These are phyloP conservation scores for Eurytoma adleriae DNA, from an alignment of 2,888 invertebrate species.

Conservation along the genomic window DNA sequence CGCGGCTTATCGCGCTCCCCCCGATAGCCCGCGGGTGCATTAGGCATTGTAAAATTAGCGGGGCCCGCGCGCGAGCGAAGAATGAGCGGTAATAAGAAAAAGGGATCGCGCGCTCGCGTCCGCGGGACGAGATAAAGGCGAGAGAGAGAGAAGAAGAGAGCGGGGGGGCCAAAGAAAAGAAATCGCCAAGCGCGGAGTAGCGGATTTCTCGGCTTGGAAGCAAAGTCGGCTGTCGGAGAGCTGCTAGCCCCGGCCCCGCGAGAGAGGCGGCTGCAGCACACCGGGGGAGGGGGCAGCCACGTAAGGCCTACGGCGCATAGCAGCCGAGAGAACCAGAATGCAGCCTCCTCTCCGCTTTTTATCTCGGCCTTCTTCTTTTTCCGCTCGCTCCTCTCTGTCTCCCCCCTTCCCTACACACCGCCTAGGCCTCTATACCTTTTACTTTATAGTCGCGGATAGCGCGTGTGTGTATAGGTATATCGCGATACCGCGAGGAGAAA, in stretches of 20 bases:
- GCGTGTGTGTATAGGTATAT: too few species aligned
- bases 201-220: conserved; percentile 50
- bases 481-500: too few species aligned
- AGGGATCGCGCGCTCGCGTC: conserved; percentile 8
- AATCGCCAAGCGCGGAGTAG: conserved; percentile 40
- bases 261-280: background rate
- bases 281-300: conserved; percentile 55
- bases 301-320: conserved; percentile 72
- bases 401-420: background rate
- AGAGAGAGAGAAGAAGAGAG: conserved; percentile 5
- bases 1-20: background rate
- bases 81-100: conserved; percentile 39
- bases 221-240: conserved; percentile 32
- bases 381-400: background rate
- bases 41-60: conserved; percentile 50
- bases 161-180: conserved; percentile 19
- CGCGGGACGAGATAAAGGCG: conserved; percentile 5
- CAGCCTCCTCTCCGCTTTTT: conserved; percentile 38
- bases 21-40: conserved; percentile 39
- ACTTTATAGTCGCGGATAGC: too few species aligned
- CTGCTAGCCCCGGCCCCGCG: conserved; percentile 18
- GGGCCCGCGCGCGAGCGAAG: background rate
- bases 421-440: too few species aligned
- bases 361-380: background rate
- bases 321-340: conserved; percentile 67